Conservation (phyloP, 1,140 invertebrate genomes). For the Lucilia cuprina region DNA sequence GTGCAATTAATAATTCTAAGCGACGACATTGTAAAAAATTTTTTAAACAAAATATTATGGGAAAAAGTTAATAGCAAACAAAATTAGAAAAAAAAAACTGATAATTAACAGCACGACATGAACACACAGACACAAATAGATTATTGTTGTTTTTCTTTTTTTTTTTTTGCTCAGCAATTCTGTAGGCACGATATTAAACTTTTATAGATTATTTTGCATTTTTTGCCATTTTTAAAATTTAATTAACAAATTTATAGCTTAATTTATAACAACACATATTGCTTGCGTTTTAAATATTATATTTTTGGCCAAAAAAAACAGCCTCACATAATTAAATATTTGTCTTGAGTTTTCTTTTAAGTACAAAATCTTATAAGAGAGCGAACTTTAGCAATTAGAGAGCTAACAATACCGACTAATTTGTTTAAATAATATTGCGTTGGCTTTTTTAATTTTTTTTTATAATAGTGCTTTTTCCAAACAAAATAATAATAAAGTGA, state of each 20-base stretch:
- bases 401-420: background rate
- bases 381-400: background rate
- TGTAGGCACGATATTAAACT: no score
- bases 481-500: slow-evolving; percentile 8
- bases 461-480: background rate
- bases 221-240: no score
- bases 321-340: no score
- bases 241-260: no score
- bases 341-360: background rate
- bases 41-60: background rate
- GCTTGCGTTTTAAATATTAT: no score
- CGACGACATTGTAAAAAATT: background rate
- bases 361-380: background rate
- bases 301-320: no score
- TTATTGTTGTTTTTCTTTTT: no score
- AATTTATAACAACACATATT: no score
- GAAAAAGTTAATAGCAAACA: background rate
- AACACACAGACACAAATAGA: background rate
- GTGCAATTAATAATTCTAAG: background rate
- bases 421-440: slow-evolving; percentile 1
- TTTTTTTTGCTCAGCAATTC: background rate
- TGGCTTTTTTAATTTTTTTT: background rate
- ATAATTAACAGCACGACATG: slow-evolving; percentile 26
- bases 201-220: no score
- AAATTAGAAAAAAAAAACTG: background rate